These are phyloP conservation scores for Octomys mimax DNA, from an alignment of 2,797 vertebrate species.

Conservation along the genomic window DNA sequence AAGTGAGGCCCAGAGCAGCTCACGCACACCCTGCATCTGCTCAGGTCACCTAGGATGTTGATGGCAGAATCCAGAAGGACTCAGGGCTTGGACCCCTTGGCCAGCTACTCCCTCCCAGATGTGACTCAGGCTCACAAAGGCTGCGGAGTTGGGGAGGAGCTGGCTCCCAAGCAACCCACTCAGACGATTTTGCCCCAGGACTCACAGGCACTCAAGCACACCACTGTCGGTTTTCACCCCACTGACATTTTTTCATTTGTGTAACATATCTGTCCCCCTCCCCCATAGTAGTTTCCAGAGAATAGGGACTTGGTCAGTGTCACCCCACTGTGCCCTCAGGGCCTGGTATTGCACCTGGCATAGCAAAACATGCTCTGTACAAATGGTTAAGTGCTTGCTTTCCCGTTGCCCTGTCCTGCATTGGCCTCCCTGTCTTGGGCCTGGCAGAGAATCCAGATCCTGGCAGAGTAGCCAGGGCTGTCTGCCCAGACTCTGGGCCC, in stretches of 20 bases:
- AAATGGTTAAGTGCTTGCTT: not conserved
- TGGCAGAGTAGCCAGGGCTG: not conserved
- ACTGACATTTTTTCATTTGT: not conserved
- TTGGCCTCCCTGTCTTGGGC: not conserved
- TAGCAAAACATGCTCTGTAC: not conserved
- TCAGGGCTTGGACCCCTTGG: not conserved
- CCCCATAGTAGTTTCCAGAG: not conserved
- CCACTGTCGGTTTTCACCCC: not conserved
- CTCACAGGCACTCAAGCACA: no score
- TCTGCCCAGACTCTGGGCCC: not conserved
- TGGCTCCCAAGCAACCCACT: not conserved
- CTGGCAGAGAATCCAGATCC: not conserved
- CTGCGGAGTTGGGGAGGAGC: not conserved
- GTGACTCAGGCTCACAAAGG: not conserved
- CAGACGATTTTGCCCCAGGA: not conserved
- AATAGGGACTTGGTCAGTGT: not conserved
- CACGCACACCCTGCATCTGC: not conserved
- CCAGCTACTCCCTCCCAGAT: no score
- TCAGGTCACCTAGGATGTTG: not conserved
- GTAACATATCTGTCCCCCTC: not conserved
- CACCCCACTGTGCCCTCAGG: not conserved
- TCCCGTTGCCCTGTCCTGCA: not conserved
- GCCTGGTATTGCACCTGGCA: not conserved
- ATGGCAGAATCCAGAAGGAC: not conserved
- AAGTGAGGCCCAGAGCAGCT: not conserved